Conservation (phyloP, 2,888 invertebrate genomes). For the Busseola fusca region DNA sequence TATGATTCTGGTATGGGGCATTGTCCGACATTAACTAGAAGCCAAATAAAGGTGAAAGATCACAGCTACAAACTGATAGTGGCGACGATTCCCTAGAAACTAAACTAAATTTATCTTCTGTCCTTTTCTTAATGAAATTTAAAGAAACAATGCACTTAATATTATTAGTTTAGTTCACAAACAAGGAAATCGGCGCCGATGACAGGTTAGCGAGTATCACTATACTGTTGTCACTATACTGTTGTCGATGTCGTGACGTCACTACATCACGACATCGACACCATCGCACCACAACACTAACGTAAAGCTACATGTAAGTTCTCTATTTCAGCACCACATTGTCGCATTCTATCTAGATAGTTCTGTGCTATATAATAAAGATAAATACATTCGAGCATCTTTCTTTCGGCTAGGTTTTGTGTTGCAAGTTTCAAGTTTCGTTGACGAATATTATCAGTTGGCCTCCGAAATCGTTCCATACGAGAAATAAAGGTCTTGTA, state of each 20-base stretch:
- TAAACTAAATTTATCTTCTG: too few species aligned
- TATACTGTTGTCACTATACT: too few species aligned
- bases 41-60: constrained; percentile 24
- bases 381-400: neutral
- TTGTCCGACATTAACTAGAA: neutral
- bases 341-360: neutral
- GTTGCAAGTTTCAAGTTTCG: constrained; percentile 22
- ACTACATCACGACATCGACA: neutral
- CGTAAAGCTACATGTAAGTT: neutral
- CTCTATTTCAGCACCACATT: neutral
- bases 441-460: constrained; percentile 12
- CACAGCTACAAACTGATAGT: constrained; percentile 34
- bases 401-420: constrained; percentile 28
- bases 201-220: constrained; percentile 16
- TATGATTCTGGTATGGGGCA: neutral
- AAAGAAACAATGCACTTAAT: too few species aligned
- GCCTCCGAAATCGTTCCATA: neutral
- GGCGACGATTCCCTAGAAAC: too few species aligned
- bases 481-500: constrained; percentile 1
- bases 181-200: too few species aligned
- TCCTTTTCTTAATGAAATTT: too few species aligned
- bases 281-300: neutral
- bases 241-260: too few species aligned
- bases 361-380: neutral
- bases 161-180: too few species aligned